phyloP scores from a whole-genome alignment of 2,113 vertebrate species.

The Saimiri boliviensis region DNA sequence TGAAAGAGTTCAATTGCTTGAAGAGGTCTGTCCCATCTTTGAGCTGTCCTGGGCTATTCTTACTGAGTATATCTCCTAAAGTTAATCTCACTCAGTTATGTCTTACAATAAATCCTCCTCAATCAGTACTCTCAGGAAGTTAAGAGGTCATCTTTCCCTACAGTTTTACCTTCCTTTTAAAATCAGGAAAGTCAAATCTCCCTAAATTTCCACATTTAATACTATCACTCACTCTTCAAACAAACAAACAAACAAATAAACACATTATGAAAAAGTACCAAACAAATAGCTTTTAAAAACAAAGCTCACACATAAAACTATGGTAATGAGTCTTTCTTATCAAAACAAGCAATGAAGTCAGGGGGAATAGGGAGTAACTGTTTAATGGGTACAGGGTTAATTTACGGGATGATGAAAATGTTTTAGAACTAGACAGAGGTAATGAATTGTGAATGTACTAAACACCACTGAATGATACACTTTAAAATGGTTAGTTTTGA shows the following conservation, averaged over 20 bases:
- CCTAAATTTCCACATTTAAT: not conserved
- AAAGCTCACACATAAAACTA: not conserved
- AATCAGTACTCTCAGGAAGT: not conserved
- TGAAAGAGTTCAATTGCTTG: not conserved
- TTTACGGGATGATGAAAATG: not conserved
- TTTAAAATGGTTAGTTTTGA: not conserved
- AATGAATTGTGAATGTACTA: not conserved
- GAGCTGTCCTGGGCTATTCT: not conserved
- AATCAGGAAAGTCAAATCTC: not conserved
- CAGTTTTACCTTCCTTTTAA: not conserved
- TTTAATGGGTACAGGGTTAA: not conserved
- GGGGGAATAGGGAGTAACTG: not conserved
- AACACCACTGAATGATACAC: not conserved
- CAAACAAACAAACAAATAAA: slow-evolving; percentile 2
- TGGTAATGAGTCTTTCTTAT: not conserved
- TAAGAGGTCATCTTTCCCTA: not conserved
- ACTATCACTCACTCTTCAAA: not conserved
- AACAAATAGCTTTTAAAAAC: not conserved
- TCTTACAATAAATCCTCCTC: not conserved
- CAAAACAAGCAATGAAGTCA: not conserved
- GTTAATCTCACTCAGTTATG: not conserved
- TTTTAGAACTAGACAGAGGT: not conserved
- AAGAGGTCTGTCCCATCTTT: not conserved
- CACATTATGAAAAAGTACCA: not conserved
- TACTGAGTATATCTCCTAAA: not conserved